Percentiles rank a stretch among this genome's conserved stretches.
Conservation (phyloP, 64 coral and sea anemone genomes). For the Pocillopora verrucosa region DNA sequence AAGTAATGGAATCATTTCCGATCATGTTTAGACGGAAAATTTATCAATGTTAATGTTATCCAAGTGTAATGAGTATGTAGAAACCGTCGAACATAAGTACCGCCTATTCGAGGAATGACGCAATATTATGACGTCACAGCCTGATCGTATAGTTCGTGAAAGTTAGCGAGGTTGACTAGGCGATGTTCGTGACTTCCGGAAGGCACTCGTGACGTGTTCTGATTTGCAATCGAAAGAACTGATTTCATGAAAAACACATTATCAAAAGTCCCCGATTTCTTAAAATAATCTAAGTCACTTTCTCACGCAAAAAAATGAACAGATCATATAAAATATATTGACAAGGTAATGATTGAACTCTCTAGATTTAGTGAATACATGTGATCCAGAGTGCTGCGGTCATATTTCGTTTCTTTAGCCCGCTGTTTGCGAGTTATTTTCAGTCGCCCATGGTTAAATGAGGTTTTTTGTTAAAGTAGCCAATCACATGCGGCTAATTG, state of each 20-base stretch:
- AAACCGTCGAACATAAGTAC: neutral
- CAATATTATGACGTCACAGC: neutral
- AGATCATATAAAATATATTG: neutral
- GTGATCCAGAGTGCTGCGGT: neutral
- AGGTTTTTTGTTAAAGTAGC: constrained; percentile 18
- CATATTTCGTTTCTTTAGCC: constrained; percentile 1
- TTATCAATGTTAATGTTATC: no score
- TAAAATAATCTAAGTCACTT: no score
- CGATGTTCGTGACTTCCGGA: constrained; percentile 41
- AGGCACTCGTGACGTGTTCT: constrained; percentile 16
- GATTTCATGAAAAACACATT: neutral
- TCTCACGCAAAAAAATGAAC: neutral
- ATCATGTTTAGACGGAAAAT: no score
- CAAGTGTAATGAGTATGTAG: no score
- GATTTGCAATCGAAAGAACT: constrained; percentile 12
- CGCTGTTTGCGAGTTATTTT: constrained; percentile 17
- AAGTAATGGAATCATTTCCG: no score
- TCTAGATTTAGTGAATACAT: neutral
- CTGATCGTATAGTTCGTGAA: neutral
- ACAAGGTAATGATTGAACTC: neutral
- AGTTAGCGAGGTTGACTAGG: no score
- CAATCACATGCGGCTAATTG: constrained; percentile 31
- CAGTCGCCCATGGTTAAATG: constrained; percentile 20
- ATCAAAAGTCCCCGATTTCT: neutral
- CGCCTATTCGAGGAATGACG: neutral